Percentiles rank a stretch among this genome's conserved stretches.
phyloP scores from a whole-genome alignment of 2,797 vertebrate species.

The Hypotaenidia okinawae region DNA sequence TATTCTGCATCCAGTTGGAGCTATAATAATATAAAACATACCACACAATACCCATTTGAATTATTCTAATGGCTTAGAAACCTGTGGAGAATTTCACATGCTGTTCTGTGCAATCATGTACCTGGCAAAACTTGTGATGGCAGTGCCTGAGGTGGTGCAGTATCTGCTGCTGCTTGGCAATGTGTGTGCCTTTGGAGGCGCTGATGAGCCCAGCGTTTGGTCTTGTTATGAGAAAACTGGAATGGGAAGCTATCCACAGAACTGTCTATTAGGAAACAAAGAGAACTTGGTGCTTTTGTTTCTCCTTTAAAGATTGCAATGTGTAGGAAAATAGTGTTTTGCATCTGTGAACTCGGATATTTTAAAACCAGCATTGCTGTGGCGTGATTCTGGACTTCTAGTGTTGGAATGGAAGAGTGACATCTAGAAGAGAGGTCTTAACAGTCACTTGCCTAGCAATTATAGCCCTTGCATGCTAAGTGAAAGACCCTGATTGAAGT shows the following conservation, averaged over 20 bases:
- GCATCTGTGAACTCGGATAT: background rate
- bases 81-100: background rate
- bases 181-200: background rate
- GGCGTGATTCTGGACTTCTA: background rate
- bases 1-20: conserved; percentile 58
- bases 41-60: conserved; percentile 51
- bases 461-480: background rate
- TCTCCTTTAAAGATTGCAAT: background rate
- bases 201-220: background rate
- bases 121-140: background rate
- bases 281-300: background rate
- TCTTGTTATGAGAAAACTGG: background rate
- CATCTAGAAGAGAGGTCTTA: background rate
- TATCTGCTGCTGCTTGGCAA: background rate
- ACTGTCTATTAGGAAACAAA: background rate
- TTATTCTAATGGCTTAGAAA: conserved; percentile 36
- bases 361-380: background rate
- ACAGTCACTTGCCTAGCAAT: background rate
- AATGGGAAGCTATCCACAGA: background rate
- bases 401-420: background rate
- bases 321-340: background rate
- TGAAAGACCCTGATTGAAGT: background rate
- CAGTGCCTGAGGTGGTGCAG: background rate
- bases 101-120: background rate
- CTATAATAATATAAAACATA: conserved; percentile 7